phyloP scores from a whole-genome alignment of 2,888 invertebrate species.

The Teinopalpus imperialis region DNA sequence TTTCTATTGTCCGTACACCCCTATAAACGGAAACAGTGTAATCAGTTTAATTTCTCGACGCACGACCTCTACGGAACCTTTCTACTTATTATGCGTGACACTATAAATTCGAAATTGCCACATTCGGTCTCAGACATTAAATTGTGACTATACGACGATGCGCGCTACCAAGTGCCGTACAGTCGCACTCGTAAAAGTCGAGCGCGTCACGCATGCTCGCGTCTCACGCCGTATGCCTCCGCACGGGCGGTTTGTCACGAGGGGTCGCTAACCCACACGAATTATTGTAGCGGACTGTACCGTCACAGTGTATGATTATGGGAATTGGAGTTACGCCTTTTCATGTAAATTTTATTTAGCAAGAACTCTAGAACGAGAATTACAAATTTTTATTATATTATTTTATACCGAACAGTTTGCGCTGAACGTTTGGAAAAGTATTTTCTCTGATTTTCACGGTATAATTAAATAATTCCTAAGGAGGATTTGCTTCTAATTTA shows the following conservation, averaged over 20 bases:
- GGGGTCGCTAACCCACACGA: slow-evolving; percentile 21
- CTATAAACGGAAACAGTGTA: too few species aligned
- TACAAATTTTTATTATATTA: too few species aligned
- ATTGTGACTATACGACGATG: slow-evolving; percentile 14
- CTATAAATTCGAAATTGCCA: slow-evolving; percentile 20
- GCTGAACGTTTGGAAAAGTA: too few species aligned
- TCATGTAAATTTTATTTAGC: slow-evolving; percentile 9
- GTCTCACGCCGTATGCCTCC: slow-evolving; percentile 30
- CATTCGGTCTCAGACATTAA: slow-evolving; percentile 22
- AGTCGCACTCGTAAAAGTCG: slow-evolving; percentile 29
- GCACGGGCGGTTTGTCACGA: slow-evolving; percentile 28
- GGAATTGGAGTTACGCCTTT: slow-evolving; percentile 13
- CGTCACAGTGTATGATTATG: slow-evolving; percentile 19
- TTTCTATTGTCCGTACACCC: too few species aligned
- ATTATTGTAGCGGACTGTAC: slow-evolving; percentile 22
- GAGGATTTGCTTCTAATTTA: too few species aligned
- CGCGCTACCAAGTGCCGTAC: slow-evolving; percentile 16
- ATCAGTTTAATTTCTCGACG: too few species aligned
- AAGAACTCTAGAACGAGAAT: too few species aligned
- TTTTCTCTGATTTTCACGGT: too few species aligned
- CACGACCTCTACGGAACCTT: not conserved
- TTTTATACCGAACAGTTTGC: too few species aligned
- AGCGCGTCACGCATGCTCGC: slow-evolving; percentile 34
- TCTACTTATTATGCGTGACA: slow-evolving; percentile 14
- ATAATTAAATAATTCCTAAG: too few species aligned